Evolutionary conservation across 2,113 vertebrate species (phyloP).

Genomic region (Tyto alba): DNA sequence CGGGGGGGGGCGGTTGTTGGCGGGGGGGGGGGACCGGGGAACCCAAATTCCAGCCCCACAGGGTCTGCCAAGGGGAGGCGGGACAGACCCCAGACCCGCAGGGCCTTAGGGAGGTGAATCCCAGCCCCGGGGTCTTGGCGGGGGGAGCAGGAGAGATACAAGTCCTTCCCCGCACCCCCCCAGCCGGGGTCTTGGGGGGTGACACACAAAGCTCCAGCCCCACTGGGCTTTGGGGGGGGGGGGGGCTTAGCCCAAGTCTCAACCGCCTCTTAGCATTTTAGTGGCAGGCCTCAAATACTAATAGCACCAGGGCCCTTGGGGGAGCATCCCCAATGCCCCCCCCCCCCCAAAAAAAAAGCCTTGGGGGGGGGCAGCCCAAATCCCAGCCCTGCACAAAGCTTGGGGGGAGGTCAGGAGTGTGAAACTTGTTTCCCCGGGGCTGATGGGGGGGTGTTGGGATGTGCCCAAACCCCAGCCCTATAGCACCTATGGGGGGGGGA

Average conservation of each 20-base stretch:
- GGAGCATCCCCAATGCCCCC: fast-evolving
- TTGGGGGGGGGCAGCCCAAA: not conserved
- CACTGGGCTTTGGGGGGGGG: no score
- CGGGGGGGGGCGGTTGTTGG: no score
- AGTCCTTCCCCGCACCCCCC: no score
- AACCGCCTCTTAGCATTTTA: not conserved
- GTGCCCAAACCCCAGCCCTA: not conserved
- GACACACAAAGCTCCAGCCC: not conserved
- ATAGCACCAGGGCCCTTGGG: fast-evolving
- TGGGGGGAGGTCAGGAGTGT: not conserved
- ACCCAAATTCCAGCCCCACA: fast-evolving
- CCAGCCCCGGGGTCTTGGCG: not conserved
- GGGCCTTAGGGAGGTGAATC: no score
- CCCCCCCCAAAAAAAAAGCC: no score
- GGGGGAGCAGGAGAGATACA: no score
- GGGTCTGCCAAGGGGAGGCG: no score
- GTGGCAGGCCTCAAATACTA: not conserved
- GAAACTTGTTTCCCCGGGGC: fast-evolving
- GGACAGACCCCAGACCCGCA: not conserved
- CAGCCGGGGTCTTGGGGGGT: no score
- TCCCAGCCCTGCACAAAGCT: not conserved
- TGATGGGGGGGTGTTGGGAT: fast-evolving
- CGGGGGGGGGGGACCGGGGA: no score
- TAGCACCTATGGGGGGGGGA: fast-evolving
- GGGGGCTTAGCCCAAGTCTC: not conserved